Conservation (phyloP, 2,797 vertebrate species). For the Pogonophryne albipinna region DNA sequence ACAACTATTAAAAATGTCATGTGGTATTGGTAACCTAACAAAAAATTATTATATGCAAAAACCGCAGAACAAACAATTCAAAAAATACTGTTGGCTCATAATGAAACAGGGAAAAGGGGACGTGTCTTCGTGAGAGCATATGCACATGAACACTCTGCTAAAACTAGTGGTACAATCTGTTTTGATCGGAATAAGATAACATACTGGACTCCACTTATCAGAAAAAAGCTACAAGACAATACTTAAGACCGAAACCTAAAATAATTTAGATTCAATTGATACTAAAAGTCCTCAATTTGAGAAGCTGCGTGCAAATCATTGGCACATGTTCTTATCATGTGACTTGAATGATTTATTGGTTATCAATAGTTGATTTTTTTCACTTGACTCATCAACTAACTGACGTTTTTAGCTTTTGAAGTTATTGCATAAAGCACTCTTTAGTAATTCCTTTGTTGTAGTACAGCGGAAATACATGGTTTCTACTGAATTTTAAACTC, state of each 20-base stretch:
- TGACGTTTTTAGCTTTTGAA: background rate
- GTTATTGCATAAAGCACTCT: no score
- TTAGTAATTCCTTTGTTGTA: background rate
- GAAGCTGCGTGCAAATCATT: background rate
- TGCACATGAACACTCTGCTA: background rate
- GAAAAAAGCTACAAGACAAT: background rate
- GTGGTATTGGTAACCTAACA: background rate
- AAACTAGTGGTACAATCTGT: background rate
- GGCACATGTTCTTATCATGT: background rate
- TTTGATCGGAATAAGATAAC: background rate
- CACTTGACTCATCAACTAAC: background rate
- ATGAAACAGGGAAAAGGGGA: background rate
- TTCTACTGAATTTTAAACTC: background rate
- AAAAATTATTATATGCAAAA: background rate
- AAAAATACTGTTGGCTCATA: no score
- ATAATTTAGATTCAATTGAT: background rate
- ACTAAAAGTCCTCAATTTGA: background rate
- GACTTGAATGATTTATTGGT: background rate
- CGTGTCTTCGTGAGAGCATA: background rate
- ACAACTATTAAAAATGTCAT: no score
- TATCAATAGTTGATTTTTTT: background rate
- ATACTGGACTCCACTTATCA: background rate
- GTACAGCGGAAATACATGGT: background rate
- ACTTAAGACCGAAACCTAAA: background rate
- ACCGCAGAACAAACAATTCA: background rate